Conservation (phyloP, 92 coral and sea anemone species). For the Nematostella vectensis region DNA sequence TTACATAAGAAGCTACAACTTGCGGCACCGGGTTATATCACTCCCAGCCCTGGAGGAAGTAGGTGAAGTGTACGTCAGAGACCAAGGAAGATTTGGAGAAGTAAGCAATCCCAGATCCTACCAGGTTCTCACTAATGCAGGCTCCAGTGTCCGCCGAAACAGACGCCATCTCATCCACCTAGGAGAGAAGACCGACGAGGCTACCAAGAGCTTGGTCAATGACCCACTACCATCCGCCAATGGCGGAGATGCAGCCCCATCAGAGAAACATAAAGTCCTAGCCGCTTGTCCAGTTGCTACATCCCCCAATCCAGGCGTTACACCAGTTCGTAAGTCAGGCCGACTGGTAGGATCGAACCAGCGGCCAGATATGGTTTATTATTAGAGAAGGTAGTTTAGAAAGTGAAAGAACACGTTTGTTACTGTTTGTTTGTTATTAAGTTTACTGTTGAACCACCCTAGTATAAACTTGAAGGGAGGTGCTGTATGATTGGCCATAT, state of each 20-base stretch:
- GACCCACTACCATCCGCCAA: background rate
- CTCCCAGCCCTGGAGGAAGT: constrained; percentile 8
- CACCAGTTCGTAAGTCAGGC: background rate
- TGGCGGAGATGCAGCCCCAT: background rate
- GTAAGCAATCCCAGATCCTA: background rate
- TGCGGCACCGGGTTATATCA: constrained; percentile 3
- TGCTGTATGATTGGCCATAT: background rate
- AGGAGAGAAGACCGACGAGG: too few relatives aligned
- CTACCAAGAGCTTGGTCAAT: too few relatives aligned
- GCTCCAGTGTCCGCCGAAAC: too few relatives aligned
- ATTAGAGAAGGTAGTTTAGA: background rate
- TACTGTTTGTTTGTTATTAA: background rate
- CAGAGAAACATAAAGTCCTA: background rate
- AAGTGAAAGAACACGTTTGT: background rate
- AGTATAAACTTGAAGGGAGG: background rate
- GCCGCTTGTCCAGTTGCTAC: constrained; percentile 1
- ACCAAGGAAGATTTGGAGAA: constrained; percentile 2
- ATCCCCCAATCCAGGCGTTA: background rate
- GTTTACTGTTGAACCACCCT: background rate
- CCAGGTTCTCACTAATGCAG: background rate
- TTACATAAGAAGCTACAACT: constrained; percentile 3
- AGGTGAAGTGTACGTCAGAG: constrained; percentile 7
- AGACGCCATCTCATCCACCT: too few relatives aligned
- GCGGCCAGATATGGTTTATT: background rate
- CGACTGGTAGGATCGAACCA: background rate